phyloP scores from a whole-genome alignment of 1,140 invertebrate species.

The fruit fly (Drosophila melanogaster) region Release_6_plus_ISO1_MT NT_033777.3:20490501-20491000 shows the following conservation, averaged over 20 bases:
- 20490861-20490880: conserved; percentile 78
- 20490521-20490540: conserved; percentile 20
- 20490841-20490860: conserved; percentile 40
- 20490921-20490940: not conserved
- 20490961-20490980: conserved; percentile 43
- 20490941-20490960: conserved; percentile 47
- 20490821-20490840: conserved; percentile 1
- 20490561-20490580: not conserved
- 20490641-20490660: conserved; percentile 75
- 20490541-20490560: conserved; percentile 44
- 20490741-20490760: conserved; percentile 78
- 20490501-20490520: not conserved
- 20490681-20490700: conserved; percentile 19
- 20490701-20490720: conserved; percentile 50
- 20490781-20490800: conserved; percentile 71
- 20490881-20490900: conserved; percentile 26
- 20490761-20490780: conserved; percentile 81
- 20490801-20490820: conserved; percentile 18
- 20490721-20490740: conserved; percentile 63
- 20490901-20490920: conserved; percentile 46
- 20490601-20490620: not conserved
- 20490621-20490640: conserved; percentile 34
- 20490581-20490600: not conserved
- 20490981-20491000: conserved; percentile 40
- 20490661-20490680: conserved; percentile 17